Evolutionary conservation across 1,140 invertebrate species (phyloP), one percentile per base, ranked within the genome.

Genomic region (Lordiphosa mommai): DNA sequence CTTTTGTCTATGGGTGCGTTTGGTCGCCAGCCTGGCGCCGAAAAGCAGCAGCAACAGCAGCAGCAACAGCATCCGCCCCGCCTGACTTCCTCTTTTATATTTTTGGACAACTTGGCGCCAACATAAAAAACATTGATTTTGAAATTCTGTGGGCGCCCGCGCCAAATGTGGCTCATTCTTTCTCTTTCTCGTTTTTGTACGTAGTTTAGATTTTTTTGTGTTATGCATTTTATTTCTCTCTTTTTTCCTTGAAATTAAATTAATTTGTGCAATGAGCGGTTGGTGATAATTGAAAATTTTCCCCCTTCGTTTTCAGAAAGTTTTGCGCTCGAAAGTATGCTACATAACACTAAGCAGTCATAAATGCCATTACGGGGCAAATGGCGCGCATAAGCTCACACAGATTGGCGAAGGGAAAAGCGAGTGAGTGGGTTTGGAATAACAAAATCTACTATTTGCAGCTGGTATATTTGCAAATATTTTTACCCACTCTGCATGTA

Each of bases 111-210:
- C 27, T 50, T 67, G 77, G 79, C 77, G 77, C 77, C 77, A 85
- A 72, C 65, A 84, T 85, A 85, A 72, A 84, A 68, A 84, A 84
- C 57, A 69, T 69, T 70, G 57, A 70, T 79, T 84, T 61, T 60
- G 3, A 36, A 77, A 73, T 85, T 65, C 68, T 30, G 56, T 58
- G 52, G 53, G 57, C 41, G 49, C 33, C 66, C 47, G 43, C 48
- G 40, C 48, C 49, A 61, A 66, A 68, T 40, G 23, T 29, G 46
- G 16, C 33, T 17, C 33, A 14, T 41, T 41, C 23, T n/a, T 23
- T 23, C 17, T 23, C 38, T 41, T 27, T 41, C 12, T 23, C 10
- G 14, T 17, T 3, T 16, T 38, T 38, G 36, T 41, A 16, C 10
- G 38, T 10, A 23, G 12, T 41, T 41, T 23, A 8, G 9, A 23